Percentiles rank a stretch among this genome's conserved stretches.
phyloP scores from a whole-genome alignment of 2,113 vertebrate genomes.

The Zosterops lateralis region DNA sequence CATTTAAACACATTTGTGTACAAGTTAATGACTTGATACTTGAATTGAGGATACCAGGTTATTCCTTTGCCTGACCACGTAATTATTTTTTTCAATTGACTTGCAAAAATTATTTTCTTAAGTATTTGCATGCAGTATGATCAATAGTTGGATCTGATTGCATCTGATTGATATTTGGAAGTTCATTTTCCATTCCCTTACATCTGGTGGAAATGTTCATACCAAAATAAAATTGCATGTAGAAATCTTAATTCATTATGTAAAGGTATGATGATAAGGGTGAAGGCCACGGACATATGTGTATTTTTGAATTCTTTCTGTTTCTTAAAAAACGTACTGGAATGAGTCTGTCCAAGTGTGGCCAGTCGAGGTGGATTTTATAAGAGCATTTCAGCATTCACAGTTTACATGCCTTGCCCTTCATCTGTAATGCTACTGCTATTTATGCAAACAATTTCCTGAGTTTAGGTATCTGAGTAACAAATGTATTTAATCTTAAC shows the following conservation, averaged over 20 bases:
- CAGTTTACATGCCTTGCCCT: neutral
- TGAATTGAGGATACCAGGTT: neutral
- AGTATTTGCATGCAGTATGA: neutral
- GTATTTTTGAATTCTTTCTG: neutral
- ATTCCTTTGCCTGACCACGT: neutral
- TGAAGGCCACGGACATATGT: fast-evolving
- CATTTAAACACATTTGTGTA: neutral
- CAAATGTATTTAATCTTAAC: neutral
- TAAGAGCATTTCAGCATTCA: neutral
- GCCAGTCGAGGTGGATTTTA: fast-evolving
- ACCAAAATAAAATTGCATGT: neutral
- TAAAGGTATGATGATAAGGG: neutral
- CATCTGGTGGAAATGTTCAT: neutral
- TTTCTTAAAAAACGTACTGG: neutral
- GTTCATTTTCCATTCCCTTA: neutral
- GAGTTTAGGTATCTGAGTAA: neutral
- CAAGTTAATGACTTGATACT: neutral
- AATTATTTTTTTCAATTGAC: neutral
- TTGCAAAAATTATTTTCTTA: neutral
- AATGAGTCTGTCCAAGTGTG: neutral
- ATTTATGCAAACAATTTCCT: neutral
- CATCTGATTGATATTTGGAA: neutral
- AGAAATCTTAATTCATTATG: neutral
- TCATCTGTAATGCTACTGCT: neutral
- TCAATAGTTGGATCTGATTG: neutral